A percentile compares a stretch with the other conserved stretches of the same genome.
phyloP scores from a whole-genome alignment of 92 coral and sea anemone genomes.

The Galaxea fascicularis region DNA sequence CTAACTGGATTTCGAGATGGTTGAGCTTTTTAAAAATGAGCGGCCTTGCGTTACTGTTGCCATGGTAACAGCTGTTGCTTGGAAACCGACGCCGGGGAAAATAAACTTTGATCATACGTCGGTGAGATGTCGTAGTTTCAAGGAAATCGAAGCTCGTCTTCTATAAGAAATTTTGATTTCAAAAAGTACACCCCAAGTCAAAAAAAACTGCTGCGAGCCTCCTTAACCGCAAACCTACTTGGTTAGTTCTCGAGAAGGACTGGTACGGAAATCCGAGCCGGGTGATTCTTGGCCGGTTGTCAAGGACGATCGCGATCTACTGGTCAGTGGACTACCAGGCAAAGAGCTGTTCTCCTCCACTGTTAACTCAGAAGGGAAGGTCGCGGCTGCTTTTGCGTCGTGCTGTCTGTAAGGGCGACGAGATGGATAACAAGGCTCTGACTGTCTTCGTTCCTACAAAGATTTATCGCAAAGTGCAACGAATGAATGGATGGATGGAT shows the following conservation, averaged over 20 bases:
- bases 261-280: slow-evolving; percentile 10
- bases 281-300: slow-evolving; percentile 34
- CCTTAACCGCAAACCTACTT: slow-evolving; percentile 15
- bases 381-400: slow-evolving; percentile 19
- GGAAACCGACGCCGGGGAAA: too few species aligned
- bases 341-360: slow-evolving; percentile 18
- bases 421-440: slow-evolving; percentile 12
- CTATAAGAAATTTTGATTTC: too few species aligned
- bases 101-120: too few species aligned
- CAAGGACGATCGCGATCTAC: slow-evolving; percentile 50
- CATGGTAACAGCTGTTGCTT: too few species aligned
- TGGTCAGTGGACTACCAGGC: slow-evolving; percentile 51
- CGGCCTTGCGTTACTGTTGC: too few species aligned
- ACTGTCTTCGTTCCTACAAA: slow-evolving; percentile 32
- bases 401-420: slow-evolving; percentile 35
- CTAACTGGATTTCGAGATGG: too few species aligned
- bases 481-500: too few species aligned
- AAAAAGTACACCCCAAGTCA: too few species aligned
- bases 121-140: too few species aligned
- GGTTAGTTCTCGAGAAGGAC: slow-evolving; percentile 35
- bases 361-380: slow-evolving; percentile 45
- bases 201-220: too few species aligned
- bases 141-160: too few species aligned
- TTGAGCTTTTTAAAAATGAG: too few species aligned
- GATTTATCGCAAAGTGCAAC: background rate